phyloP scores from a whole-genome alignment of 2,797 vertebrate genomes.

The Gymnopithys bicolor region DNA sequence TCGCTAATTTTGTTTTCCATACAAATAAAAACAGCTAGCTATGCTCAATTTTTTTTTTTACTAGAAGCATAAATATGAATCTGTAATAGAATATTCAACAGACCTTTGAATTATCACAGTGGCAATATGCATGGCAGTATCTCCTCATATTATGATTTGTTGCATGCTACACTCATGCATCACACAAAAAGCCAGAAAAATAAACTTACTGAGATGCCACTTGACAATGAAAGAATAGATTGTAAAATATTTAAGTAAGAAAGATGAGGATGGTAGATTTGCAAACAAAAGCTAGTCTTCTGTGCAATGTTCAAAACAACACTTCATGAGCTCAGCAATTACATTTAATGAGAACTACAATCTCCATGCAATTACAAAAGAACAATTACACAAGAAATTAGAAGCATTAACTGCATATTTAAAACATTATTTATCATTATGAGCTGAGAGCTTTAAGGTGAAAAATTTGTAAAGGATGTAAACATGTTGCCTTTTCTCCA shows the following conservation, averaged over 20 bases:
- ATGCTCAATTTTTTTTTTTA: not conserved
- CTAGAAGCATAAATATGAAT: constrained; percentile 17
- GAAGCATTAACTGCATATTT: not conserved
- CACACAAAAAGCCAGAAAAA: not conserved
- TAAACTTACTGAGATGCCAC: not conserved
- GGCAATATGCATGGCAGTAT: not conserved
- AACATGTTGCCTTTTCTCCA: not conserved
- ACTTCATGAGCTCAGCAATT: constrained; percentile 26
- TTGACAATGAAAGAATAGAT: constrained; percentile 1
- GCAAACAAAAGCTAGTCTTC: constrained; percentile 42
- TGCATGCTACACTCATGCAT: not conserved
- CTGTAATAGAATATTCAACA: constrained; percentile 32
- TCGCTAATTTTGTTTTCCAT: not conserved
- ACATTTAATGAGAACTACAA: constrained; percentile 44
- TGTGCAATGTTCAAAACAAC: constrained; percentile 43
- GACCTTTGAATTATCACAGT: constrained; percentile 23
- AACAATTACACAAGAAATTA: constrained; percentile 40
- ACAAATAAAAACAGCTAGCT: constrained; percentile 17
- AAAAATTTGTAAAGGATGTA: constrained; percentile 38
- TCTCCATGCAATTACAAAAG: constrained; percentile 36
- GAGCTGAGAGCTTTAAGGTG: constrained; percentile 5
- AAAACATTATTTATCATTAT: constrained; percentile 34
- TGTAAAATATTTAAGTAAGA: constrained; percentile 37
- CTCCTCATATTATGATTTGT: constrained; percentile 1
- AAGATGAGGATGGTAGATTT: constrained; percentile 31